Percentiles rank a stretch among this genome's conserved stretches.
phyloP scores from a whole-genome alignment of 2,797 vertebrate genomes.

The Valencia hispanica region DNA sequence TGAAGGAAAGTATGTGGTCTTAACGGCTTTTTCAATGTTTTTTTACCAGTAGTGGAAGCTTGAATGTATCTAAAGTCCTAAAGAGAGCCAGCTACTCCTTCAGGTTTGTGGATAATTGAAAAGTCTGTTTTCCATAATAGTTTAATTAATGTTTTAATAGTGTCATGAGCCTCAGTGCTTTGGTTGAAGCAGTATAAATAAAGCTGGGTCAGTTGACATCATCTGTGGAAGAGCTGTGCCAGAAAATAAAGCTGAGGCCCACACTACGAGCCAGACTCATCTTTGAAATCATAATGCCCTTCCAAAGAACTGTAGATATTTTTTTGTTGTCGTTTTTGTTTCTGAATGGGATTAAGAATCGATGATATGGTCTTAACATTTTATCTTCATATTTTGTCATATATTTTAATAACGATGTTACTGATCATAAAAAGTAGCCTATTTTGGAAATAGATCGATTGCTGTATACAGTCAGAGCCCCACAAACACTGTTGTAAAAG shows the following conservation, averaged over 20 bases:
- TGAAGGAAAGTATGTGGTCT: neutral
- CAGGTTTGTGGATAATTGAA: too few species aligned
- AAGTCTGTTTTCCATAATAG: neutral
- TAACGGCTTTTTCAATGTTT: neutral
- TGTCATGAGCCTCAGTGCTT: neutral
- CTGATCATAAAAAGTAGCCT: neutral
- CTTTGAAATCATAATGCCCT: neutral
- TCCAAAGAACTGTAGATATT: neutral
- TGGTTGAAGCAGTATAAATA: neutral
- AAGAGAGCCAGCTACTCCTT: neutral
- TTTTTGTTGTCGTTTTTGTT: neutral
- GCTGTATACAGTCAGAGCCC: too few species aligned
- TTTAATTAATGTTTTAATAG: neutral
- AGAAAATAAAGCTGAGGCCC: neutral
- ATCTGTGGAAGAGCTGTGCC: neutral
- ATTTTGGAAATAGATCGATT: neutral
- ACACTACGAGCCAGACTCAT: neutral
- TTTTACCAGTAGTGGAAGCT: neutral
- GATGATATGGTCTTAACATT: neutral
- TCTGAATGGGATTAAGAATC: neutral
- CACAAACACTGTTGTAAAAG: neutral
- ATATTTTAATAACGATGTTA: too few species aligned
- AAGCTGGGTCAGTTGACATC: constrained; percentile 1
- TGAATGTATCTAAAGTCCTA: neutral
- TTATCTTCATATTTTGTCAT: neutral